A percentile compares a stretch with the other conserved stretches of the same genome.
These are phyloP conservation scores for Vanacampus margaritifer DNA, from an alignment of 2,113 vertebrate genomes.

Conservation along the genomic window DNA sequence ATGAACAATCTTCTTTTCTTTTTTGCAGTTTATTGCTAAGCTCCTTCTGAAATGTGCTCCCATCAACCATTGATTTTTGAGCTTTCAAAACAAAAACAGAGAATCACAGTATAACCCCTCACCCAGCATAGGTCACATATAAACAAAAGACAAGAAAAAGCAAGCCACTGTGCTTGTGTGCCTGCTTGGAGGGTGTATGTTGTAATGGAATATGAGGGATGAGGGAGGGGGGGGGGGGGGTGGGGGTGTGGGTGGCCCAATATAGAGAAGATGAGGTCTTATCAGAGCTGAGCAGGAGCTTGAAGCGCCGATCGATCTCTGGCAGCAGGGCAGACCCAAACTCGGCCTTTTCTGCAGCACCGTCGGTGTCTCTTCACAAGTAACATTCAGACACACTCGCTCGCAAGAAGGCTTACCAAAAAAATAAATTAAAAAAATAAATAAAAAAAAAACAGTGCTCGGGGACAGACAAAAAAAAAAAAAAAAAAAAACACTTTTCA, in stretches of 20 bases:
- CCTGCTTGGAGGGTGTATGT: too few relatives aligned
- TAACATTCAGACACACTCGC: conserved; percentile 7
- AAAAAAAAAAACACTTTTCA: conserved; percentile 57
- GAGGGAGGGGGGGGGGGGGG: too few relatives aligned
- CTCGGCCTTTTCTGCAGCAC: conserved; percentile 19
- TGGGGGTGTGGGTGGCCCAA: conserved; percentile 22
- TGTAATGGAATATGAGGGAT: too few relatives aligned
- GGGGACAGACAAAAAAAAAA: conserved; percentile 35
- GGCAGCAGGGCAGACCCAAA: conserved; percentile 8
- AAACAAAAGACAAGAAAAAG: conserved; percentile 3
- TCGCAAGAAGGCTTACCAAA: too few relatives aligned
- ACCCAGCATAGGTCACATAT: conserved; percentile 44
- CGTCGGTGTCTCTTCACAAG: conserved; percentile 15
- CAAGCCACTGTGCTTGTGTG: too few relatives aligned
- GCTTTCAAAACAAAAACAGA: conserved; percentile 13
- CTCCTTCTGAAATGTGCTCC: conserved; percentile 14
- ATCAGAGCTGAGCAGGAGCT: conserved; percentile 42
- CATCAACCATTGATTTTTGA: conserved; percentile 17
- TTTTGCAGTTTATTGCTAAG: conserved; percentile 11
- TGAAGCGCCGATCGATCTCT: too few relatives aligned
- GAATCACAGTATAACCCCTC: conserved; percentile 57
- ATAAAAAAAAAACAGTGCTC: conserved; percentile 14
- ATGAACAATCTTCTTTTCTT: background rate
- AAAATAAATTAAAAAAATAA: too few relatives aligned
- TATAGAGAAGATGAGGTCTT: conserved; percentile 47